Evolutionary conservation across 37 sponge, comb jelly and placozoan species (phyloP), one percentile per base, ranked within the genome.

Genomic region (Crambe crambe): DNA sequence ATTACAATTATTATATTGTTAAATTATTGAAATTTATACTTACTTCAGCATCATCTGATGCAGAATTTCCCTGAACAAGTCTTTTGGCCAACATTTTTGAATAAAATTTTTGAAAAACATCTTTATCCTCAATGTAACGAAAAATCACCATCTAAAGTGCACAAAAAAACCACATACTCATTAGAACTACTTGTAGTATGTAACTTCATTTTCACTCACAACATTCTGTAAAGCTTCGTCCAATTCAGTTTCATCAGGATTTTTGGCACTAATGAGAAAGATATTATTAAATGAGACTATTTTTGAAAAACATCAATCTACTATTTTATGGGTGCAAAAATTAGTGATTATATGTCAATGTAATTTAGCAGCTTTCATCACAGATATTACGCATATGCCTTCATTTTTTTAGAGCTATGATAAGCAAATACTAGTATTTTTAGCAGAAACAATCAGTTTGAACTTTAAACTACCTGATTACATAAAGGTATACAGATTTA

Each of bases 51-150:
- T 99, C 97, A 82, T 99, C 97, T 2, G 99, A 99, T 26, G 95
- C 93, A 15, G 99, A 99, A 68, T 86, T 94, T 37, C 87, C 90
- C 37, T 94, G 87, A 4, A 99, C 99, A 26, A 99, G 84, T 80
- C 99, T 85, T 74, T 92, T 94, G 26, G 99, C 99, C 41, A 99
- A 75, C 91, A 96, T 86, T 41, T 90, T 92, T 30, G 97, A 83
- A 76, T 99, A 99, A 72, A 99, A 99, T 89, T 94, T 99, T 81
- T 99, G 99, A 58, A 99, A 99, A 10, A 99, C 99, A 69, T 99
- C 99, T 68, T 99, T 99, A 68, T 99, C 99, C 34, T 94, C 95
- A 29, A 99, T 90, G 82, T 99, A 99, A 42, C 87, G 90, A 86
- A 96, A 96, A 20, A 97, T 79, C 41, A 90, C 66, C 94, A 97